These are phyloP conservation scores for Trachurus trachurus DNA, from an alignment of 2,797 vertebrate species.

Conservation along the genomic window DNA sequence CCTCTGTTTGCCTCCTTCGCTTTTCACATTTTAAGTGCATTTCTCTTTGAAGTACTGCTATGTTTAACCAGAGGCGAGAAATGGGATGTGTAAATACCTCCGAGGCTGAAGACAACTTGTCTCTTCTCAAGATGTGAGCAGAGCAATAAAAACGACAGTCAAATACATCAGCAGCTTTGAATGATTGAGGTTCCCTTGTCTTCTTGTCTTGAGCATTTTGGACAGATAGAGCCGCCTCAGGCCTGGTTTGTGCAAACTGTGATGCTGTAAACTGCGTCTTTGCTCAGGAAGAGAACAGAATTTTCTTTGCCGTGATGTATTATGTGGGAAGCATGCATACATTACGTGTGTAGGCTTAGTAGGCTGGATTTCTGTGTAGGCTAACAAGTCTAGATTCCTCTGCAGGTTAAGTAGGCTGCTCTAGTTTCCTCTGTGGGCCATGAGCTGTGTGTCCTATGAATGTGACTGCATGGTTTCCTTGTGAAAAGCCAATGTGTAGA, in stretches of 20 bases:
- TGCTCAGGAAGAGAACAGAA: slow-evolving; percentile 41
- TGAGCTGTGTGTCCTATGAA: slow-evolving; percentile 46
- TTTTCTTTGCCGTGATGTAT: slow-evolving; percentile 59
- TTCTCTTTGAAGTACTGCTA: slow-evolving; percentile 50
- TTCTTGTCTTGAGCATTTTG: slow-evolving; percentile 30
- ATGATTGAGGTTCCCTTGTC: slow-evolving; percentile 36
- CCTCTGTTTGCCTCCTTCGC: slow-evolving; percentile 30
- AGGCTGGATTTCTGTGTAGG: slow-evolving; percentile 62
- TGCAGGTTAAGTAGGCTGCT: slow-evolving; percentile 62
- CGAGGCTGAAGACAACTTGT: slow-evolving; percentile 40
- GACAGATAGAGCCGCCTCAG: slow-evolving; percentile 24
- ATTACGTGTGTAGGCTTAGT: slow-evolving; percentile 56
- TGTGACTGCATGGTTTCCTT: slow-evolving; percentile 38
- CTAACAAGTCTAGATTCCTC: slow-evolving; percentile 63
- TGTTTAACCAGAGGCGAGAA: slow-evolving; percentile 36
- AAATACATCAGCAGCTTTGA: slow-evolving; percentile 43
- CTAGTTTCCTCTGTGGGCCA: slow-evolving; percentile 46
- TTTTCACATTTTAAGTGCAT: slow-evolving; percentile 42
- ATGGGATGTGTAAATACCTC: slow-evolving; percentile 42
- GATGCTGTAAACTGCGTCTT: slow-evolving; percentile 47
- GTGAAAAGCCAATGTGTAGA: slow-evolving; percentile 32
- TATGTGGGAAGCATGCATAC: slow-evolving; percentile 63
- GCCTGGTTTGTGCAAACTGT: slow-evolving; percentile 53
- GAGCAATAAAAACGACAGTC: slow-evolving; percentile 25
- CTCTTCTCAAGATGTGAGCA: slow-evolving; percentile 54